Base-by-base conservation (phyloP, 2,888 invertebrate species). In the Drepana falcataria region DNA sequence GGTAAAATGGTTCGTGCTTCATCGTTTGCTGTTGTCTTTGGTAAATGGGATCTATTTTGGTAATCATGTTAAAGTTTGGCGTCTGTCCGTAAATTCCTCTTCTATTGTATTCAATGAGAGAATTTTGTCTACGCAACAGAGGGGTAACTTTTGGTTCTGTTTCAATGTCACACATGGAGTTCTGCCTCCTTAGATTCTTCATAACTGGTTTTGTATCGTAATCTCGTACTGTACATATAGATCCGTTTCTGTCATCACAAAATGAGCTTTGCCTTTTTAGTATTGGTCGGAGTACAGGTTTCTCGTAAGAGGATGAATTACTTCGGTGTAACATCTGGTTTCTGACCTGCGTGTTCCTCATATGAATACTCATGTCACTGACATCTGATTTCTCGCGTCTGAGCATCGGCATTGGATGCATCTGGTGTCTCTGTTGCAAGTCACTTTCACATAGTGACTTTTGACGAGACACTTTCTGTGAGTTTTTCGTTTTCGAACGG, bases 91-190 rank as follows among this genome's bases (percentile, higher is more conserved):
- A 91, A 65, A 87, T 81, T 44, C 86, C 91, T 79, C 87, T 78
- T 64, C 91, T 84, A 60, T 89, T 91, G 71, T 91, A 91, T 62
- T 92, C 91, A 66, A 92, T 91, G 9, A 92, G 85, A 60, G 91
- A 92, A 71, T 91, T 91, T 63, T 92, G 91, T 80, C 91, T 88
- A 69, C 91, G 88, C 59, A 92, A 77, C 69, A 91, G 66, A 4
- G 91, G 91, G 81, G 89, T 90, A 79, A 90, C 87, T 87, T 91
- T 91, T n/a, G 91, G 90, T 81, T 91, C 91, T 33, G 90, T 91
- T 81, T 91, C 91, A 59, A 92, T 90, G 73, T 92, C 91, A 58
- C 90, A 90, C 88, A 92, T 86, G 35, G 91, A 92, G 64, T 91
- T 91, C 55, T 91, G 91, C 63, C 91, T 72, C 65, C 88, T 76